Evolutionary conservation across 2,113 vertebrate species (phyloP), one percentile per base, ranked within the genome.

Genomic region (Sander vitreus): DNA sequence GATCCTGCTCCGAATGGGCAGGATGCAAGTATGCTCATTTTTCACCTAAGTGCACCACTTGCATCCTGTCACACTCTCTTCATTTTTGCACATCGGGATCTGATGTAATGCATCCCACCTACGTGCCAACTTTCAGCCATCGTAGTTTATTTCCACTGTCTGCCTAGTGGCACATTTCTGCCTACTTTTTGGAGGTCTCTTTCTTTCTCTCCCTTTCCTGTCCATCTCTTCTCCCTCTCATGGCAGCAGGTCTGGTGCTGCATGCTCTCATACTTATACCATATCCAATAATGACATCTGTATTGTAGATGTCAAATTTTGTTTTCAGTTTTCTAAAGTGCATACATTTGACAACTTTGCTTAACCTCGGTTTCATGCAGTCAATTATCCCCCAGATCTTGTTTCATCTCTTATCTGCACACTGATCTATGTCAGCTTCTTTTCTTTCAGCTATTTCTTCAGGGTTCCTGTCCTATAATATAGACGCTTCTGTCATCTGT

Each of bases 401-500:
- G 14, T 43, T 60, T 73, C 18, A 15, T 71, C 43, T 62, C n/a
- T n/a, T 33, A 51, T 71, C 16, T 69, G 47, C 16, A 47, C 21
- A 55, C 55, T 27, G 30, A 30, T 73, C 55, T 64, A 21, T 73
- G 58, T 74, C 74, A 73, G 43, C 58, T 33, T 67, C 39, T 70
- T 83, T 68, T 72, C 68, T 47, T 11, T 54, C 43, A 66, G 66
- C n/a, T 62, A 3, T 59, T 43, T 77, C 60, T 64, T 55, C 63
- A 12, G 74, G 33, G 70, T 47, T 57, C n/a, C 51, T 65, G 4
- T 5, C 8, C 3, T 25, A 14, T 76, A 16, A 69, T 60, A 79
- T 25, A 81, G 50, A 64, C 14, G n/a, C 30, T 19, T 73, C 76
- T 75, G 60, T 77, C 78, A 66, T 70, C 47, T 33, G 50, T 55